Evolutionary conservation across 2,888 invertebrate genomes (phyloP).

Genomic region (Diaperis boleti): DNA sequence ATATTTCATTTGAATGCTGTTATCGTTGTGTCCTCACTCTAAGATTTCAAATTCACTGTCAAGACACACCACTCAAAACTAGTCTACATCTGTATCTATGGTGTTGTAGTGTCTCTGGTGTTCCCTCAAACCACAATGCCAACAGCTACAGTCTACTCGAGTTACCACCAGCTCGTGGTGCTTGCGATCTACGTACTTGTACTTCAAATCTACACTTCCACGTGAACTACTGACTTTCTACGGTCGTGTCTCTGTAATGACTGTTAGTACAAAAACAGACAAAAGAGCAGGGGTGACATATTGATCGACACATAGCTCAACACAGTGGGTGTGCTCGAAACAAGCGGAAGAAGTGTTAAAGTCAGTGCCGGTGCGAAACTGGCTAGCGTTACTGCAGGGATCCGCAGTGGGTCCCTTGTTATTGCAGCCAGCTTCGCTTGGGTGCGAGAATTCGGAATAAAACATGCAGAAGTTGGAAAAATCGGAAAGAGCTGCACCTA

Average conservation of each 20-base stretch:
- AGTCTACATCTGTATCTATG: slow-evolving; percentile 23
- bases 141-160: slow-evolving; percentile 19
- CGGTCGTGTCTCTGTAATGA: slow-evolving; percentile 33
- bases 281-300: slow-evolving; percentile 62
- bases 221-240: slow-evolving; percentile 23
- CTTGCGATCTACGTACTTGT: slow-evolving; percentile 23
- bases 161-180: not conserved
- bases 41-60: too few relatives aligned
- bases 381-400: not conserved
- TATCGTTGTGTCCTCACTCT: too few relatives aligned
- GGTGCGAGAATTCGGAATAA: slow-evolving; percentile 3
- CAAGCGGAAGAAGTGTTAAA: slow-evolving; percentile 31
- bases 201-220: slow-evolving; percentile 29
- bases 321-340: slow-evolving; percentile 11
- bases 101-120: slow-evolving; percentile 24
- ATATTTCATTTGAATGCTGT: too few relatives aligned
- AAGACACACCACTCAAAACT: too few relatives aligned
- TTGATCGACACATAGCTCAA: slow-evolving; percentile 54
- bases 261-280: slow-evolving; percentile 43
- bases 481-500: slow-evolving; percentile 33
- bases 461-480: slow-evolving; percentile 28
- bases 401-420: too few relatives aligned
- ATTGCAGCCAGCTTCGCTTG: too few relatives aligned
- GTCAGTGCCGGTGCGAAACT: slow-evolving; percentile 2
- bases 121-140: slow-evolving; percentile 11